phyloP scores from a whole-genome alignment of 2,113 vertebrate species.

The Cyanocitta stelleri region DNA sequence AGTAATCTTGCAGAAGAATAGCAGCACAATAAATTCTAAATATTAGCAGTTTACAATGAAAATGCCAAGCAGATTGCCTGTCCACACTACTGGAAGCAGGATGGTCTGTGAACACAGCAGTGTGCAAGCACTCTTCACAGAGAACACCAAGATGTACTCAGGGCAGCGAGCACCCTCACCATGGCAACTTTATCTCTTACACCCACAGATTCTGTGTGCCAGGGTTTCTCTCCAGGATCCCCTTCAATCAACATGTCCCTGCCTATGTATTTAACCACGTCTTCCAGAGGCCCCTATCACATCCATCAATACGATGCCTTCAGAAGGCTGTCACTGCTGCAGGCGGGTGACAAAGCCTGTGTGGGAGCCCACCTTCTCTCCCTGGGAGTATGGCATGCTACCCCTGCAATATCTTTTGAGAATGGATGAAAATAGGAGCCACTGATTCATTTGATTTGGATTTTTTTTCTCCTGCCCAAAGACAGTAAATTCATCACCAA shows the following conservation, averaged over 20 bases:
- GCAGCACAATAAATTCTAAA: not conserved
- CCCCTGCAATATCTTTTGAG: not conserved
- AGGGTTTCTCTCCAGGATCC: conserved; percentile 25
- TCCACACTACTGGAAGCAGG: not conserved
- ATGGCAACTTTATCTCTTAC: conserved; percentile 57
- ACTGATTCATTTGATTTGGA: not conserved
- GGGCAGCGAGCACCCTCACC: conserved; percentile 40
- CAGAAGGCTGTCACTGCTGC: not conserved
- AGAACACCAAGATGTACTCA: not conserved
- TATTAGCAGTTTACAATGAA: not conserved
- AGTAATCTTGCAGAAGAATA: not conserved
- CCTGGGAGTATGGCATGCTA: not conserved
- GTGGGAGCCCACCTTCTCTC: not conserved
- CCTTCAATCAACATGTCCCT: conserved; percentile 35
- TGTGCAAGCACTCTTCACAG: not conserved
- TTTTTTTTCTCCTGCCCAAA: not conserved
- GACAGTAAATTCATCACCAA: not conserved
- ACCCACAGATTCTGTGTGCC: conserved; percentile 37
- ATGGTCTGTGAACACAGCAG: not conserved
- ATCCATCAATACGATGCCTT: not conserved
- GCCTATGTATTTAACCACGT: not conserved
- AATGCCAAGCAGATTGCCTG: not conserved
- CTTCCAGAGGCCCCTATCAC: not conserved
- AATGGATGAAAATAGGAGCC: not conserved
- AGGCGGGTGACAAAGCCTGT: not conserved